Conservation (phyloP, 2,888 invertebrate species). For the Serrognathus titanus region DNA sequence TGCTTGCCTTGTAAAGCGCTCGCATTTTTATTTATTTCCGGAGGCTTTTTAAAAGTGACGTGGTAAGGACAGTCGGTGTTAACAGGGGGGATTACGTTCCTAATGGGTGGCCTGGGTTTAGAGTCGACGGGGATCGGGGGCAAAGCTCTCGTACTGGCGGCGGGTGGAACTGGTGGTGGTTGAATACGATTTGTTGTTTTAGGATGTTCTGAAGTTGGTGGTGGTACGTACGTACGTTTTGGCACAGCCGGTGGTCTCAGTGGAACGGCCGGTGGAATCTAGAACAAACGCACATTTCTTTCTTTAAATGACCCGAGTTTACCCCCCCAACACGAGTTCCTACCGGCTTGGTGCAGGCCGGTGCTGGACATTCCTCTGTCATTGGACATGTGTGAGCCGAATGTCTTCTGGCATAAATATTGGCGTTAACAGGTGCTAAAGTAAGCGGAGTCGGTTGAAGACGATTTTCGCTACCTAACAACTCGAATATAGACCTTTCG, state of each 20-base stretch:
- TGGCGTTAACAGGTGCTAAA: constrained; percentile 42
- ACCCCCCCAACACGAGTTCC: not conserved
- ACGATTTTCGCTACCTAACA: constrained; percentile 37
- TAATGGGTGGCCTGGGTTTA: constrained; percentile 30
- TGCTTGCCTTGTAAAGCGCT: too few relatives aligned
- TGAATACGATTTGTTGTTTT: constrained; percentile 48
- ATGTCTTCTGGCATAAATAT: constrained; percentile 46
- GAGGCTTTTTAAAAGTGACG: not conserved
- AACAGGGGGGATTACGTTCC: constrained; percentile 30
- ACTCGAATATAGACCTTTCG: constrained; percentile 40
- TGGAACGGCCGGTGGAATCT: constrained; percentile 50
- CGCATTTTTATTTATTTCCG: too few relatives aligned
- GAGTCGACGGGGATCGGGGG: constrained; percentile 41
- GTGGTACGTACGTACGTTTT: constrained; percentile 44
- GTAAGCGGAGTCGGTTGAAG: constrained; percentile 41
- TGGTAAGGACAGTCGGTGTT: constrained; percentile 20
- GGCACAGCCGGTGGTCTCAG: constrained; percentile 53
- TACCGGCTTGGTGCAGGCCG: constrained; percentile 9
- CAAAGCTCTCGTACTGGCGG: constrained; percentile 42
- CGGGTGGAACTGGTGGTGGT: constrained; percentile 49
- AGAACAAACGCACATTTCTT: not conserved
- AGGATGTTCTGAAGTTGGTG: constrained; percentile 39
- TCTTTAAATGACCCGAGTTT: not conserved
- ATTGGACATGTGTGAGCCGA: constrained; percentile 43
- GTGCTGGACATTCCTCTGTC: constrained; percentile 32